A percentile compares a stretch with the other conserved stretches of the same genome.
Conservation (phyloP, 2,888 invertebrate genomes). For the Rhorus exstirpatorius region DNA sequence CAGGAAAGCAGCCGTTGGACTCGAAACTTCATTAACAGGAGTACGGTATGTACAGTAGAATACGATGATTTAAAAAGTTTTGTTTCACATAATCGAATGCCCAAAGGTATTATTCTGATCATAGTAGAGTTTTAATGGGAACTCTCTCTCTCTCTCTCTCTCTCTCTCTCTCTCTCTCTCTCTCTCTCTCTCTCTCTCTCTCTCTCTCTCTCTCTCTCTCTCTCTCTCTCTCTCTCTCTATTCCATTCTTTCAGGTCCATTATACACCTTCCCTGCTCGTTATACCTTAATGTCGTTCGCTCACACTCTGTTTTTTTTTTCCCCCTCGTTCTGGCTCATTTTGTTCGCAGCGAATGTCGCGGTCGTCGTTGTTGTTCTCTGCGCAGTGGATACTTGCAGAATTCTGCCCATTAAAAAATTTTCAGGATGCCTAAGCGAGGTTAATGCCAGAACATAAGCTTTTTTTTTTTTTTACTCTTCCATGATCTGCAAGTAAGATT, state of each 20-base stretch:
- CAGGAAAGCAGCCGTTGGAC: background rate
- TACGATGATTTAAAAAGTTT: conserved; percentile 67
- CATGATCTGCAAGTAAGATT: conserved; percentile 73
- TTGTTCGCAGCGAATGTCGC: conserved; percentile 21
- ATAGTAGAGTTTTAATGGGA: conserved; percentile 67
- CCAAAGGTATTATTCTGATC: conserved; percentile 70
- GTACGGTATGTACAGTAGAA: conserved; percentile 33
- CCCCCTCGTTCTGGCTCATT: conserved; percentile 48
- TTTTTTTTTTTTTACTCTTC: conserved; percentile 12
- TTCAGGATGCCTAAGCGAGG: conserved; percentile 71
- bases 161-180: conserved; percentile 12
- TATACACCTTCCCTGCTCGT: conserved; percentile 64
- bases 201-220: conserved; percentile 10
- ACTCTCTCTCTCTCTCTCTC: conserved; percentile 23
- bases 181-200: conserved; percentile 12
- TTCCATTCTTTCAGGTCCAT: conserved; percentile 49
- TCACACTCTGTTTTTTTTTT: conserved; percentile 33
- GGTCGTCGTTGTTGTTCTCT: conserved; percentile 14
- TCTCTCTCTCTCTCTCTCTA: conserved; percentile 4
- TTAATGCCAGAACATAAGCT: conserved; percentile 70
- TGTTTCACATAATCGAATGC: conserved; percentile 66
- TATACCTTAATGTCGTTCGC: conserved; percentile 66
- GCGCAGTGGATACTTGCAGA: conserved; percentile 25
- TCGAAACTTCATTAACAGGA: conserved; percentile 59
- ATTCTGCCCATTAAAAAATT: conserved; percentile 61